phyloP scores from a whole-genome alignment of 92 coral and sea anemone genomes.

The Palythoa grandis region DNA sequence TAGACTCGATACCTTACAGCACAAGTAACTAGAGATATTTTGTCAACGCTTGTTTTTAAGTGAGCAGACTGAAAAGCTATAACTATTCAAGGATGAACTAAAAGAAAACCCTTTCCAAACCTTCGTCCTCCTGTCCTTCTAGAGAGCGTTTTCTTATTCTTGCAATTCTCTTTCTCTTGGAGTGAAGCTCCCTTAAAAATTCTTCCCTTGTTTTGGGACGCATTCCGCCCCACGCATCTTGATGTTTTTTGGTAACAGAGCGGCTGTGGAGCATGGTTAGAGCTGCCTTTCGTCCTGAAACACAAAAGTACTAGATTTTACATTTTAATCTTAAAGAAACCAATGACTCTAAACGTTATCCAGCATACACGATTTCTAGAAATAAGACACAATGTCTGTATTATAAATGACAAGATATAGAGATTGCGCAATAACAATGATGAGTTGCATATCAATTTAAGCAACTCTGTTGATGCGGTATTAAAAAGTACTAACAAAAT shows the following conservation, averaged over 20 bases:
- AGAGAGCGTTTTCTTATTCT: slow-evolving; percentile 36
- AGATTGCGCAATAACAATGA: too few species aligned
- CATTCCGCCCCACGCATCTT: not conserved
- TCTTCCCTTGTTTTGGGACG: slow-evolving; percentile 22
- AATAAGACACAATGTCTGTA: too few species aligned
- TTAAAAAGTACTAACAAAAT: too few species aligned
- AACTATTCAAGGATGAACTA: not conserved
- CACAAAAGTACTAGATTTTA: not conserved
- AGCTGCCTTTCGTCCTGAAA: slow-evolving; percentile 24
- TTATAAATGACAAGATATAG: too few species aligned
- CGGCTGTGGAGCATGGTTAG: slow-evolving; percentile 21
- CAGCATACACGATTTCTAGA: not conserved
- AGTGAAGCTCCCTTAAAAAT: slow-evolving; percentile 7
- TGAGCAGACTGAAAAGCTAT: too few species aligned
- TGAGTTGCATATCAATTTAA: too few species aligned
- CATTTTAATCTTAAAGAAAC: not conserved
- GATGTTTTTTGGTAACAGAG: slow-evolving; percentile 4
- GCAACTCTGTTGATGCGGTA: too few species aligned
- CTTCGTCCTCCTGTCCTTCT: slow-evolving; percentile 24
- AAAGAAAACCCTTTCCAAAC: not conserved
- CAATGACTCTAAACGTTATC: not conserved
- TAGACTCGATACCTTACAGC: too few species aligned
- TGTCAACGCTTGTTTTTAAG: too few species aligned
- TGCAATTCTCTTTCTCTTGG: slow-evolving; percentile 31
- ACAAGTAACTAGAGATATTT: too few species aligned